Base-by-base conservation (phyloP, 2,888 invertebrate genomes). In the Ormia ochracea region DNA sequence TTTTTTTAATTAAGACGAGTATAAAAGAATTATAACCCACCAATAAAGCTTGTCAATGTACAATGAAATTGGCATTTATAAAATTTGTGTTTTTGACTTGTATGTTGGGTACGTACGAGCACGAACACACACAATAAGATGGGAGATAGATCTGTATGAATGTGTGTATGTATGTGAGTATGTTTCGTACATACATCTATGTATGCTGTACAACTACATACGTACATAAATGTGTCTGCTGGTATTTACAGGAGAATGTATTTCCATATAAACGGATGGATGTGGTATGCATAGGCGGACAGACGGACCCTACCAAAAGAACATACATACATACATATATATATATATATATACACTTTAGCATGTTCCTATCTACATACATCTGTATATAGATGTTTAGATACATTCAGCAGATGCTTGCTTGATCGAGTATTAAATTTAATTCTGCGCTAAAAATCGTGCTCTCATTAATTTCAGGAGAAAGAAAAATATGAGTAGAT, bases 1-100 rank as follows among this genome's bases (percentile, higher is more conserved):
- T 52, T 38, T 14, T 58, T 56, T 6, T 52, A 23, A 50, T 70
- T 36, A 21, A 59, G 19, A 59, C 48, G 58, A 48, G 36, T 70
- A 38, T 48, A 78, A 69, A 19, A 17, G 66, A 68, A 28, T 50
- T 66, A 41, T 58, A 73, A 73, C 52, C 78, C 69, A 69, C 66
- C 73, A 69, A 77, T 72, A 77, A 68, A 77, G 59, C 31, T 72
- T 81, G 80, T 78, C 76, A 82, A 83, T 84, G 83, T 83, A 82
- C 78, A 81, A 78, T 75, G 77, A 70, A 81, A 81, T 73, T 74
- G 68, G 73, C 63, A 69, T 80, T 61, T 63, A 75, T 56, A 72
- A 75, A 56, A 52, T 43, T 59, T 68, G 43, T 56, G 54, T 19
- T 63, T 63, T 56, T 52, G 63, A 65, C 56, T 74, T 43, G 78